Evolutionary conservation across 2,888 invertebrate species (phyloP).

Genomic region (Ormyrus rosae): DNA sequence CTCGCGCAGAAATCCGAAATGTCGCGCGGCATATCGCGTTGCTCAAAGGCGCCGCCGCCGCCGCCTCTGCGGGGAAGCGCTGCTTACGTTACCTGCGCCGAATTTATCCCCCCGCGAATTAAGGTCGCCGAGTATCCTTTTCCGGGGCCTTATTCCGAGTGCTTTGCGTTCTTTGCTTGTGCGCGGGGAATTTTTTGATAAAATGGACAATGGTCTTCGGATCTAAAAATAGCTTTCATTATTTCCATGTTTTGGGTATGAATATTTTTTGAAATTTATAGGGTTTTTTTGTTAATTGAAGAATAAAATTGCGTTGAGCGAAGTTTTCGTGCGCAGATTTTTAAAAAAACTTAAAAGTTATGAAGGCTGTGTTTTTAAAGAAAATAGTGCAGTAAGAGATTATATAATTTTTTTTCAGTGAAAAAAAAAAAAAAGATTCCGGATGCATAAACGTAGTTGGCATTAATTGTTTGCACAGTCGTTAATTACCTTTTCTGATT

Average conservation of each 20-base stretch:
- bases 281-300: no score
- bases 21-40: constrained; percentile 20
- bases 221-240: neutral
- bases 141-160: neutral
- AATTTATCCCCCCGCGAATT: constrained; percentile 25
- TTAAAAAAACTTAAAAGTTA: no score
- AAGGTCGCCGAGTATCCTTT: neutral
- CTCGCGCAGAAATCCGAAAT: constrained; percentile 6
- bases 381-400: no score
- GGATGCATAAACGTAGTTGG: no score
- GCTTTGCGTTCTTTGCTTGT: neutral
- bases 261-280: no score
- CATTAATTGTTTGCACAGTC: no score
- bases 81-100: neutral
- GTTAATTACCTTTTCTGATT: no score
- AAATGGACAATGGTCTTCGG: neutral
- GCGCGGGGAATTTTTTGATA: neutral
- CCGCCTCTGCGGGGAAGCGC: neutral
- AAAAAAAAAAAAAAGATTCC: no score
- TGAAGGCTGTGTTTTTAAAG: no score
- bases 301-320: no score
- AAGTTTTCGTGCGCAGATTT: no score
- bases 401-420: no score
- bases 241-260: neutral
- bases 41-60: constrained; percentile 16